Evolutionary conservation across 2,797 vertebrate species (phyloP).

Genomic region (Trematomus bernacchii): DNA sequence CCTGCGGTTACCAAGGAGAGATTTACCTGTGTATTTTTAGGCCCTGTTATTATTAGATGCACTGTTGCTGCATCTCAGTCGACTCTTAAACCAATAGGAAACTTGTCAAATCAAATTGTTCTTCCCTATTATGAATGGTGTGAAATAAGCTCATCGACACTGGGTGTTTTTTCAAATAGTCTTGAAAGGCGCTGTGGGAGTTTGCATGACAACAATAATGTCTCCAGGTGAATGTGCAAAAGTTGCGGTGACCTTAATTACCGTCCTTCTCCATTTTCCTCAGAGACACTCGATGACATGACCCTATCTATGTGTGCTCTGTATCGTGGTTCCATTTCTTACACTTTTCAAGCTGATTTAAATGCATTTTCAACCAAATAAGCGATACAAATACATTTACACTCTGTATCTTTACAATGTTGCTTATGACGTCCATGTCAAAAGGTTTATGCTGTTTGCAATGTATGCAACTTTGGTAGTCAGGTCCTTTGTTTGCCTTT

Average conservation of each 20-base stretch:
- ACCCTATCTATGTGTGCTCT: background rate
- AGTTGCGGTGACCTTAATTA: background rate
- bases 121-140: background rate
- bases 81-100: constrained; percentile 49
- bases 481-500: no score
- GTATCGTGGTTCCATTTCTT: background rate
- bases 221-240: constrained; percentile 6
- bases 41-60: constrained; percentile 75
- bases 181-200: background rate
- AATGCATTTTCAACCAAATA: background rate
- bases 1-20: constrained; percentile 74
- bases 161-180: background rate
- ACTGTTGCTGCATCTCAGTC: constrained; percentile 45
- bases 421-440: background rate
- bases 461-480: no score
- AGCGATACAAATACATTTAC: background rate
- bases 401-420: background rate
- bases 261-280: background rate
- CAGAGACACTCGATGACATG: background rate
- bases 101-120: constrained; percentile 16
- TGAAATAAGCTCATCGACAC: constrained; percentile 2
- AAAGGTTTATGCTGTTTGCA: background rate
- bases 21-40: constrained; percentile 83
- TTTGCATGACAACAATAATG: background rate
- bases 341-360: background rate